Conservation (phyloP, 2,888 invertebrate genomes). For the Scelioninae gen. 2 region DNA sequence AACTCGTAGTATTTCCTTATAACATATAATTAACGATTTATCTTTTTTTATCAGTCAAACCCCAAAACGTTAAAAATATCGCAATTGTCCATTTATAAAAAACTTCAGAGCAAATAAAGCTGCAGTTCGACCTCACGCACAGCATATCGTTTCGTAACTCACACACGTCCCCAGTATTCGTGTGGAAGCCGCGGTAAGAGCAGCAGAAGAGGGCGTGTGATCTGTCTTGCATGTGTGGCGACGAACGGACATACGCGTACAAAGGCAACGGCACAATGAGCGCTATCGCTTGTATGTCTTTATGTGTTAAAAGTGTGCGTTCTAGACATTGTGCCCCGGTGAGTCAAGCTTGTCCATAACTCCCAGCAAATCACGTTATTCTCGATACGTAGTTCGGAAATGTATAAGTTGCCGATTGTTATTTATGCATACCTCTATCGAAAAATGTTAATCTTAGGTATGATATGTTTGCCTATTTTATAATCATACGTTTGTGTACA, state of each 20-base stretch:
- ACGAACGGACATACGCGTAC: constrained; percentile 8
- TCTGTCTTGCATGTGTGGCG: constrained; percentile 24
- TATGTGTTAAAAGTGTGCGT: constrained; percentile 47
- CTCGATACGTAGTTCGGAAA: constrained; percentile 4
- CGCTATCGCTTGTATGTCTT: constrained; percentile 33
- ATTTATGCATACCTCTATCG: constrained; percentile 30
- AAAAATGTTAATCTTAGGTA: constrained; percentile 27
- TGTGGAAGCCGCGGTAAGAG: constrained; percentile 12
- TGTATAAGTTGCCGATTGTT: constrained; percentile 19
- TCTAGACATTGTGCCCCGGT: constrained; percentile 48
- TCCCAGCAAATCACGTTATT: constrained; percentile 28
- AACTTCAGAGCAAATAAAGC: constrained; percentile 9
- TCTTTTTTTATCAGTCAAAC: no score
- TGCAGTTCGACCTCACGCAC: constrained; percentile 24
- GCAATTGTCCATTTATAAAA: no score
- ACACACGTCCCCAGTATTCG: background rate
- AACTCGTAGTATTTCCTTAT: no score
- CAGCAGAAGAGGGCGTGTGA: constrained; percentile 38
- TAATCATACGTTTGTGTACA: constrained; percentile 6
- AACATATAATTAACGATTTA: no score
- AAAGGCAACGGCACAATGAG: constrained; percentile 46
- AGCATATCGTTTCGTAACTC: constrained; percentile 14
- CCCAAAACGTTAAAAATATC: no score
- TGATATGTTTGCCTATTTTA: constrained; percentile 29
- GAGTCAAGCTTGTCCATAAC: constrained; percentile 51